These are phyloP conservation scores for Rhingia rostrata DNA, from an alignment of 2,888 invertebrate species.

Conservation along the genomic window DNA sequence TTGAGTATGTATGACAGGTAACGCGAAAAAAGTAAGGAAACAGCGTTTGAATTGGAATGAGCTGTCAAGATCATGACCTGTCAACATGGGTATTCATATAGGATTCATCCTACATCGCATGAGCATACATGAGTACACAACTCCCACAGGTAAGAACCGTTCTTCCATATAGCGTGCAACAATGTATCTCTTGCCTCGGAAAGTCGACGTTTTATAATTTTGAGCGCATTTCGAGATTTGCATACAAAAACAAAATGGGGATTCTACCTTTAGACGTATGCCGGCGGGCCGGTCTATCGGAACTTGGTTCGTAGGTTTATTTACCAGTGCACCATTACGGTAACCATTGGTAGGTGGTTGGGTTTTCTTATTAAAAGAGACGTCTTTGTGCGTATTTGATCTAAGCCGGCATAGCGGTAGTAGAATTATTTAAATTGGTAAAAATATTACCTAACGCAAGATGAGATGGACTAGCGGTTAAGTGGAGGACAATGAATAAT, in stretches of 20 bases:
- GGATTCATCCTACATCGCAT: slow-evolving; percentile 32
- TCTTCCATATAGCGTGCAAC: slow-evolving; percentile 40
- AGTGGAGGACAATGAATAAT: background rate
- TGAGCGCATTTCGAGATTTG: slow-evolving; percentile 59
- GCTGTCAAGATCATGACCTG: slow-evolving; percentile 47
- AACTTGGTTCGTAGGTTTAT: slow-evolving; percentile 7
- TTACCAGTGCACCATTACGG: background rate
- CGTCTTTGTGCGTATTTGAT: slow-evolving; percentile 37
- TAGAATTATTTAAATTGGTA: slow-evolving; percentile 25
- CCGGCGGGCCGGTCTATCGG: slow-evolving; percentile 9
- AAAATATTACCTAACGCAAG: background rate
- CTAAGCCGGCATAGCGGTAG: slow-evolving; percentile 4
- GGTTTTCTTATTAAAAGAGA: slow-evolving; percentile 2
- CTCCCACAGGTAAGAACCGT: slow-evolving; percentile 39
- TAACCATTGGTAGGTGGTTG: background rate
- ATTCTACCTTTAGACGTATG: background rate
- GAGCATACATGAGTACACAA: background rate
- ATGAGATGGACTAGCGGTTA: slow-evolving; percentile 24
- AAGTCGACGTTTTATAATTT: slow-evolving; percentile 22
- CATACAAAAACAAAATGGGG: slow-evolving; percentile 51
- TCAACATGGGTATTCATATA: slow-evolving; percentile 37
- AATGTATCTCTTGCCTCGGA: slow-evolving; percentile 16
- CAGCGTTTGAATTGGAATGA: slow-evolving; percentile 39
- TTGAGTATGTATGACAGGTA: slow-evolving; percentile 57
- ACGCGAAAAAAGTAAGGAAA: slow-evolving; percentile 20